Percentiles rank a stretch among this genome's conserved stretches.
phyloP scores from a whole-genome alignment of 1,140 invertebrate species.

The Drosophila suzukii region DNA sequence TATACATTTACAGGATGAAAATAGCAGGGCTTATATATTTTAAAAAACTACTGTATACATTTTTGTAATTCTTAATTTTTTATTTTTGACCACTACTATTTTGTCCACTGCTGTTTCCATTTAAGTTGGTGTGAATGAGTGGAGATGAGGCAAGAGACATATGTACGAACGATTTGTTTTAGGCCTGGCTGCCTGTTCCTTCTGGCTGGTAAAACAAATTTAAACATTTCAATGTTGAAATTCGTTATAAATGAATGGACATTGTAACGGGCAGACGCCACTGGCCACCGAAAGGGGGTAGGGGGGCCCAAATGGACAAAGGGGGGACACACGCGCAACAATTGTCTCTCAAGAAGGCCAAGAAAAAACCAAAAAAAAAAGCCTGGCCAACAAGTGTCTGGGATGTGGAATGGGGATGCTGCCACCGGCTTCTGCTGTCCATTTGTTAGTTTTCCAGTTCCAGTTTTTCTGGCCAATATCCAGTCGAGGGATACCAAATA shows the following conservation, averaged over 20 bases:
- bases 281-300: conserved; percentile 1
- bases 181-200: conserved; percentile 45
- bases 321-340: conserved; percentile 39
- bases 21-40: no score
- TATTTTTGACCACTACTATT: neutral
- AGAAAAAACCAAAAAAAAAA: conserved; percentile 9
- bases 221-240: conserved; percentile 76
- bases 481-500: neutral
- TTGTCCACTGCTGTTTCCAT: neutral
- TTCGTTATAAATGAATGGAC: conserved; percentile 80
- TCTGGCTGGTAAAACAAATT: conserved; percentile 51
- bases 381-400: conserved; percentile 32
- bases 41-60: no score
- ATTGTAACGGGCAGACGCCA: conserved; percentile 63
- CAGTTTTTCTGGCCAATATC: conserved; percentile 1
- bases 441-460: conserved; percentile 45
- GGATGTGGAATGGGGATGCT: conserved; percentile 12
- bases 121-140: conserved; percentile 16
- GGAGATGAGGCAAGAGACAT: conserved; percentile 9
- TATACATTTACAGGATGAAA: no score
- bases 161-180: conserved; percentile 21
- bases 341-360: conserved; percentile 35
- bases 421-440: neutral
- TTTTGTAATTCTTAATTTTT: neutral
- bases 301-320: conserved; percentile 4